These are phyloP conservation scores for Metopia argyrocephala DNA, from an alignment of 2,888 invertebrate genomes.

Conservation along the genomic window DNA sequence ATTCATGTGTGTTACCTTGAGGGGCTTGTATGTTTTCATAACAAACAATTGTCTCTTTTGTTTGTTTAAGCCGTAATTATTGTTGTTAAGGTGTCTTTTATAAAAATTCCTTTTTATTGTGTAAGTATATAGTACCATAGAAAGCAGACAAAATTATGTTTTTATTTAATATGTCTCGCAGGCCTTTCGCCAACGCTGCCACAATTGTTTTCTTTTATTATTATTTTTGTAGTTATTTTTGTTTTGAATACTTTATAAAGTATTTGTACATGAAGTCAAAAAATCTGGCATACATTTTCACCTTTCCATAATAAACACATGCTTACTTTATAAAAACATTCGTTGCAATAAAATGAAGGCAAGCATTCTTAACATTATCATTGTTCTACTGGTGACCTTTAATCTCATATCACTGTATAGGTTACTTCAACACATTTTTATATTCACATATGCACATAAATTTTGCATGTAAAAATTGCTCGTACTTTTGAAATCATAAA, in stretches of 20 bases:
- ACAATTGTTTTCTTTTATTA: conserved; percentile 6
- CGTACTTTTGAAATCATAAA: not conserved
- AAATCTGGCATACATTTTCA: conserved; percentile 25
- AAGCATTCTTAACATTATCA: conserved; percentile 33
- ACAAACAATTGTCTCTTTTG: conserved; percentile 47
- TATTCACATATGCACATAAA: too few species aligned
- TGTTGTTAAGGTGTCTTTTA: not conserved
- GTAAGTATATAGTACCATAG: conserved; percentile 5
- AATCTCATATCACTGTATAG: conserved; percentile 36
- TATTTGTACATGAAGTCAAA: too few species aligned
- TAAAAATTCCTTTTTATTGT: conserved; percentile 14
- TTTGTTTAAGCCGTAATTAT: conserved; percentile 39
- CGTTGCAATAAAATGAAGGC: not conserved
- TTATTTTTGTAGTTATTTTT: not conserved
- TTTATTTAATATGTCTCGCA: conserved; percentile 50
- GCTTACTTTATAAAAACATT: not conserved
- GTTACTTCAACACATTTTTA: conserved; percentile 25
- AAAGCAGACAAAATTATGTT: conserved; percentile 33
- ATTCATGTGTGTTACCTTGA: conserved; percentile 3
- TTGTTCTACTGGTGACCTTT: conserved; percentile 45
- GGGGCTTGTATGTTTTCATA: conserved; percentile 18
- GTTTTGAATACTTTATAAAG: not conserved
- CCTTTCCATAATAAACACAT: not conserved
- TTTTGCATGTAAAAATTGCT: too few species aligned
- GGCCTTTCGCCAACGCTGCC: conserved; percentile 47